phyloP scores from a whole-genome alignment of 2,113 vertebrate species.

The Dinomys branickii region DNA sequence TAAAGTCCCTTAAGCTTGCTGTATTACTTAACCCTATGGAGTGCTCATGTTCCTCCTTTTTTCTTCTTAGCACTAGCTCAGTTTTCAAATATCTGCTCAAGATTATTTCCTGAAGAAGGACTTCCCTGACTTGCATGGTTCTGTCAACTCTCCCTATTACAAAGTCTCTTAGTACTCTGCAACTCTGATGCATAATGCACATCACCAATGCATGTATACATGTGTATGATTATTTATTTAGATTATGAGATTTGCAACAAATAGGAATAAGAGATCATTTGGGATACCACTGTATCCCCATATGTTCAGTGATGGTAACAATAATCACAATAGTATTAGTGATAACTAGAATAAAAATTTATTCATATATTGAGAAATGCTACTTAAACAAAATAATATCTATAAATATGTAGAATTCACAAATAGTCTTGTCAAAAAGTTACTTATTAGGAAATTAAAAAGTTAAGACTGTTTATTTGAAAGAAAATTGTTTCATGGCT shows the following conservation, averaged over 20 bases:
- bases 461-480: conserved; percentile 50
- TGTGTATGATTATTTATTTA: background rate
- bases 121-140: background rate
- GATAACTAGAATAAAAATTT: conserved; percentile 19
- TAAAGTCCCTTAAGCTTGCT: background rate
- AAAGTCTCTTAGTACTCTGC: background rate
- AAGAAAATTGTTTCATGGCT: conserved; percentile 20
- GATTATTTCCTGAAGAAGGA: conserved; percentile 36
- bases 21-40: background rate
- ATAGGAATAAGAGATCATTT: background rate
- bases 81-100: conserved; percentile 52
- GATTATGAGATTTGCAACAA: conserved; percentile 1
- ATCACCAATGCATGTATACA: background rate
- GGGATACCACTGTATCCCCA: background rate
- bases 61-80: background rate
- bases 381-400: background rate
- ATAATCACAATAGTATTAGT: conserved; percentile 1
- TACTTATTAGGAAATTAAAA: background rate
- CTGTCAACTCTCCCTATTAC: background rate
- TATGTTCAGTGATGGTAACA: conserved; percentile 24
- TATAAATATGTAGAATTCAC: background rate
- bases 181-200: background rate
- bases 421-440: conserved; percentile 42
- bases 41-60: background rate
- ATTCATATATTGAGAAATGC: background rate